Conservation (phyloP, 2,888 invertebrate genomes). For the Tinea pellionella region DNA sequence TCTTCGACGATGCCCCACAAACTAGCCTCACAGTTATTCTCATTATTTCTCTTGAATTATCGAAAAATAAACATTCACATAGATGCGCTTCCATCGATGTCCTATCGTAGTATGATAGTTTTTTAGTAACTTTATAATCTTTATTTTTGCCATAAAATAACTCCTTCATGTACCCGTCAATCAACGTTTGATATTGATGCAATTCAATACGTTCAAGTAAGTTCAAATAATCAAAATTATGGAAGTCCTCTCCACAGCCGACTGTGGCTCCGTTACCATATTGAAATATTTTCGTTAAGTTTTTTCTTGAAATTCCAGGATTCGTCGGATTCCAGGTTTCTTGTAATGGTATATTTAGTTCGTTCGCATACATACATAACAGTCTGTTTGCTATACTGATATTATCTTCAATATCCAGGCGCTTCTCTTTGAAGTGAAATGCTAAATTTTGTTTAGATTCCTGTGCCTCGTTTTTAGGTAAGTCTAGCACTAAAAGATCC, state of each 20-base stretch:
- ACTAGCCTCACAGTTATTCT: slow-evolving; percentile 43
- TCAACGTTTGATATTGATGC: slow-evolving; percentile 44
- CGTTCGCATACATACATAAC: slow-evolving; percentile 36
- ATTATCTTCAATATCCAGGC: slow-evolving; percentile 14
- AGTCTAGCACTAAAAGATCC: slow-evolving; percentile 50
- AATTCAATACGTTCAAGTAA: slow-evolving; percentile 48
- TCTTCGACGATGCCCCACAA: slow-evolving; percentile 42
- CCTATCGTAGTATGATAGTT: slow-evolving; percentile 41
- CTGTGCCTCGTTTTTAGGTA: slow-evolving; percentile 22
- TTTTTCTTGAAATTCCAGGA: slow-evolving; percentile 22
- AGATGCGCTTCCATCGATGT: slow-evolving; percentile 54
- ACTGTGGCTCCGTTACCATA: slow-evolving; percentile 38
- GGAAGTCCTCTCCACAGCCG: slow-evolving; percentile 33
- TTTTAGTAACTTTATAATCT: slow-evolving; percentile 25
- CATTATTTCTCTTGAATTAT: slow-evolving; percentile 50
- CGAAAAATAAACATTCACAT: slow-evolving; percentile 38
- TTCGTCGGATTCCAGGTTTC: slow-evolving; percentile 34
- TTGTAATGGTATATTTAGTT: slow-evolving; percentile 43
- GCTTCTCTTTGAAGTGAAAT: slow-evolving; percentile 27
- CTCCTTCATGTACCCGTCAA: slow-evolving; percentile 39
- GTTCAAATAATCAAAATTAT: slow-evolving; percentile 45
- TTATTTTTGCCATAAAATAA: slow-evolving; percentile 33
- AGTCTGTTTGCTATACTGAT: slow-evolving; percentile 35
- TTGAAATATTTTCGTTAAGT: slow-evolving; percentile 41
- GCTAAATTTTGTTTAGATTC: slow-evolving; percentile 37